Conservation (phyloP, 2,888 invertebrate species). For the Incurvaria masculella region DNA sequence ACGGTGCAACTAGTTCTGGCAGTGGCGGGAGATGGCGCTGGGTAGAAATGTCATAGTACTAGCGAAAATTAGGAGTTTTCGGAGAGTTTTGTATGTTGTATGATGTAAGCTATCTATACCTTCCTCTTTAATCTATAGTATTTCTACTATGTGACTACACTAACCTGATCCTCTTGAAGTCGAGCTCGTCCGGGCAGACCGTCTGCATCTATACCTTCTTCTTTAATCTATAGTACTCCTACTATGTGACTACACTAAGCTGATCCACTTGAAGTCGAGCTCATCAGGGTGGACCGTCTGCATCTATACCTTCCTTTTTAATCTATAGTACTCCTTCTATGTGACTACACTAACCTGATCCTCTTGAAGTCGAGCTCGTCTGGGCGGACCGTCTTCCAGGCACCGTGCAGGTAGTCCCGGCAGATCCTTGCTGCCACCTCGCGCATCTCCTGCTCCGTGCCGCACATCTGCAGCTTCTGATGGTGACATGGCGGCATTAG, state of each 20-base stretch:
- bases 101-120: too few relatives aligned
- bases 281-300: conserved; percentile 75
- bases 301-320: conserved; percentile 25
- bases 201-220: conserved; percentile 54
- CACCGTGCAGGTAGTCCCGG: conserved; percentile 84
- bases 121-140: background rate
- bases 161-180: conserved; percentile 83
- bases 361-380: conserved; percentile 76
- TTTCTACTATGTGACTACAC: conserved; percentile 14
- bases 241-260: conserved; percentile 50
- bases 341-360: conserved; percentile 65
- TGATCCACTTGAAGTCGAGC: conserved; percentile 78
- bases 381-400: conserved; percentile 82
- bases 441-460: conserved; percentile 70
- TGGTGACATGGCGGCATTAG: too few relatives aligned
- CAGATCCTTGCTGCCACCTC: conserved; percentile 83
- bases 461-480: conserved; percentile 60
- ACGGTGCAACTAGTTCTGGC: too few relatives aligned
- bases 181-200: conserved; percentile 71
- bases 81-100: too few relatives aligned
- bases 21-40: too few relatives aligned
- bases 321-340: background rate
- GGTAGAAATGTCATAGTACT: too few relatives aligned
- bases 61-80: background rate
- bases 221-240: background rate